phyloP scores from a whole-genome alignment of 2,113 vertebrate genomes.

The Pseudopodoces humilis region DNA sequence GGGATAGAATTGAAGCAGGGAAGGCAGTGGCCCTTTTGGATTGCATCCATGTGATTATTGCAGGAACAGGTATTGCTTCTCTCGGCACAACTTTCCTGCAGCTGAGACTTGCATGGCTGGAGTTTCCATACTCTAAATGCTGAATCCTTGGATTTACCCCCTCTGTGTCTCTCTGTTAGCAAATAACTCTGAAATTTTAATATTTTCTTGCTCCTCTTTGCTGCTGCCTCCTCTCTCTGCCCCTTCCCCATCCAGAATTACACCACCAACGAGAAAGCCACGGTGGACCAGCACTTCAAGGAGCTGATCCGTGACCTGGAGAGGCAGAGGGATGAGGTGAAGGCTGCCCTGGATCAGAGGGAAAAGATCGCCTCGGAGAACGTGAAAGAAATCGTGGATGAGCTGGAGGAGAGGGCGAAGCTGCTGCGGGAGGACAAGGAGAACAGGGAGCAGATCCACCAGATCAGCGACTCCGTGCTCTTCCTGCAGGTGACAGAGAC shows the following conservation, averaged over 20 bases:
- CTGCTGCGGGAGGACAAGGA: conserved; percentile 78
- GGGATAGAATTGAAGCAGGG: background rate
- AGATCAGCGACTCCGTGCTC: conserved; percentile 80
- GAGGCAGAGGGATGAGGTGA: conserved; percentile 80
- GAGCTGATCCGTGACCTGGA: conserved; percentile 79
- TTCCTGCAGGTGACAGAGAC: conserved; percentile 75
- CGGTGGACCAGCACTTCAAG: conserved; percentile 80
- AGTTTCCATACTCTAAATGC: background rate
- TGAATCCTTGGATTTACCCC: background rate
- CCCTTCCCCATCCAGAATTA: conserved; percentile 67
- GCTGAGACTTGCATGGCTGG: background rate
- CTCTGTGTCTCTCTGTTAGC: background rate
- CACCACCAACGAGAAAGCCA: conserved; percentile 79
- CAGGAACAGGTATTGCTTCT: background rate
- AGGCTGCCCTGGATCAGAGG: conserved; percentile 76
- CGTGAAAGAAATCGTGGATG: conserved; percentile 76
- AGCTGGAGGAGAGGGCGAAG: conserved; percentile 78
- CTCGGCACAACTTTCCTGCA: background rate
- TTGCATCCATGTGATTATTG: background rate
- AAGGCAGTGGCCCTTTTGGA: background rate
- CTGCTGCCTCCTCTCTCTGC: background rate
- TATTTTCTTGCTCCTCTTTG: background rate
- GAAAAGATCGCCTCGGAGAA: conserved; percentile 77
- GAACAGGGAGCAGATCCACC: conserved; percentile 78
- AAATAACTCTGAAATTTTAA: background rate